Base-by-base conservation (phyloP, 2,797 vertebrate species). In the Parotocinclus haroldoi region DNA sequence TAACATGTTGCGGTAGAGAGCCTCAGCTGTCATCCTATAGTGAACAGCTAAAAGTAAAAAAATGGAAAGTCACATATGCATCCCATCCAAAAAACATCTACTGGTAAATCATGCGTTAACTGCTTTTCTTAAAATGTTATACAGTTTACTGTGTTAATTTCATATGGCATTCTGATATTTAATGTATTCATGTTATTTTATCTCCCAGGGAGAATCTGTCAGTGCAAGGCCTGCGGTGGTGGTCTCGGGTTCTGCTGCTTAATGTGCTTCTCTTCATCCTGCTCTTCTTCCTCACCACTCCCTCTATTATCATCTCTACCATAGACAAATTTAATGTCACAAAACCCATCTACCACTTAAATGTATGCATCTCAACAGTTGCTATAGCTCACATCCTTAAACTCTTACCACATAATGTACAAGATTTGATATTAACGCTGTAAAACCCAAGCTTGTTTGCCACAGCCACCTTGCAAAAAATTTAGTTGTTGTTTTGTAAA, bases 281-380 rank as follows among this genome's bases (percentile, higher is more conserved):
- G 64, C 90, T 99, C 16, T 95, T 96, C 80, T 98, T 99, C 84
- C 90, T 99, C 81, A 99, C 96, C 0, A 99, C 96, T 1, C 97
- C 97, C 53, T 88, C 94, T 58, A 96, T 99, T 82, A 92, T 99
- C 66, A 92, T 99, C 74, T 91, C 74, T 78, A 96, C 93, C 75
- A 93, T 99, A 7, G 95, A 99, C 87, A 95, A 93, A 85, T 95
- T 96, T 86, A 94, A 96, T 0, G 94, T 98, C 85, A 99, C 95
- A 11, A 93, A 86, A 77, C 94, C 96, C 65, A 95, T 99, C 86
- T 66, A 87, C 7, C 90, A 89, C 48, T 90, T 98, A 61, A 96
- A 99, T 18, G 97, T 98, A 80, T 89, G 91, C 88, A 38, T 39
- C 40, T 50, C 51, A 40, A 48, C 4, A 45, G 14, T 14, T 14